Evolutionary conservation across 2,888 invertebrate genomes (phyloP).

Genomic region (Eupeodes luniger): DNA sequence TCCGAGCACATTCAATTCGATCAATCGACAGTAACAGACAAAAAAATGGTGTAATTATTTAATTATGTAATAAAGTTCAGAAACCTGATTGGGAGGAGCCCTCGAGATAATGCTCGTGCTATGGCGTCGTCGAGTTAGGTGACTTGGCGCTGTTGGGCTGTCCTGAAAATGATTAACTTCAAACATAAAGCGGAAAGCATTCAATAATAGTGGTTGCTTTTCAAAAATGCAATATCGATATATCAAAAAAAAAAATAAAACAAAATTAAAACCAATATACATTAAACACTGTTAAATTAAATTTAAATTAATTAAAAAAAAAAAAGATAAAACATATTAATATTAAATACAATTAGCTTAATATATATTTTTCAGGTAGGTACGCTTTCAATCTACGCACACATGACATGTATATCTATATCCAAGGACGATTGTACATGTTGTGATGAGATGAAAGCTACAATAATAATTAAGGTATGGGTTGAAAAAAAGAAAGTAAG

Average conservation of each 20-base stretch:
- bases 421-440: conserved; percentile 36
- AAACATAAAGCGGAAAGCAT: conserved; percentile 79
- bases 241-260: conserved; percentile 41
- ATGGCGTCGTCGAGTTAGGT: conserved; percentile 90
- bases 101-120: conserved; percentile 87
- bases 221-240: conserved; percentile 64
- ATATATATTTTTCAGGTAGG: background rate
- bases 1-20: conserved; percentile 43
- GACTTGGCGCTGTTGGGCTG: conserved; percentile 86
- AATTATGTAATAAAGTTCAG: conserved; percentile 78
- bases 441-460: conserved; percentile 38
- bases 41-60: conserved; percentile 5
- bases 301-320: no score
- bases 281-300: conserved; percentile 37
- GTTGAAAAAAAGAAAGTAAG: conserved; percentile 29
- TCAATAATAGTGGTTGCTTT: conserved; percentile 57
- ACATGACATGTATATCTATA: conserved; percentile 10
- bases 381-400: conserved; percentile 17
- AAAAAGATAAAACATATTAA: conserved; percentile 8
- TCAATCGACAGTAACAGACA: background rate
- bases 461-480: conserved; percentile 14
- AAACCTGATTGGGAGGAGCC: conserved; percentile 84
- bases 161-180: conserved; percentile 84
- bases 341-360: conserved; percentile 23
- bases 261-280: conserved; percentile 43